Base-by-base conservation (phyloP, 2,113 vertebrate genomes). In the Oriolus oriolus region DNA sequence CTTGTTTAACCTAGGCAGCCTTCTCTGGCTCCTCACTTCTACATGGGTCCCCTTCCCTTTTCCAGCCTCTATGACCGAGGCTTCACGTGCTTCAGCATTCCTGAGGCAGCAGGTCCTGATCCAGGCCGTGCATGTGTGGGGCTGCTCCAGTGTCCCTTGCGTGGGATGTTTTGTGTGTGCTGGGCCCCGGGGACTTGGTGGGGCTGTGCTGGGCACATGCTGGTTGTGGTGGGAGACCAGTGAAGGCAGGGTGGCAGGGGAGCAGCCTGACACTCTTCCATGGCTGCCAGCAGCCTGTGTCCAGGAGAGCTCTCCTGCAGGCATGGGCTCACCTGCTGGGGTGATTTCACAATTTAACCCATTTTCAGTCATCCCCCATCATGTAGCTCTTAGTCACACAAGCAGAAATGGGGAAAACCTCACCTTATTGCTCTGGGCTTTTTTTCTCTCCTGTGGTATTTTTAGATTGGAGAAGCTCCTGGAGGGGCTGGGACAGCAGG, bases 171-270 rank as follows among this genome's bases (percentile, higher is more conserved):
- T 7, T n/a, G 26, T 33, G 47, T 50, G 26, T 37, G 33, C 44
- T 2, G 2, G 9, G 23, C 28, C 6, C 52, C 0, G 0, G 45
- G 41, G 17, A 28, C 49, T 14, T 4, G 0, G 23, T 0, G 0
- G 35, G 44, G 57, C 64, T 56, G 52, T 45, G 2, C 33, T 4
- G 12, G 33, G 14, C 42, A 15, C 2, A 0, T 4, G 17, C 31
- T 16, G 8, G 12, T 37, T 45, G 50, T 1, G 3, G 4, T 50
- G 80, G 60, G 65, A 37, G 19, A 41, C 0, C 28, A 10, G 60
- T 2, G 7, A 14, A 54, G 8, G 20, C 11, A 3, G 41, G 4
- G 39, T 42, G 27, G 27, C 18, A 59, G 45, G 37, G 53, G 19
- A 52, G 19, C 52, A 30, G 53, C 44, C 57, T 0, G 3, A 3